Evolutionary conservation across 2,888 invertebrate genomes (phyloP).

Genomic region (Apamea epomidion): DNA sequence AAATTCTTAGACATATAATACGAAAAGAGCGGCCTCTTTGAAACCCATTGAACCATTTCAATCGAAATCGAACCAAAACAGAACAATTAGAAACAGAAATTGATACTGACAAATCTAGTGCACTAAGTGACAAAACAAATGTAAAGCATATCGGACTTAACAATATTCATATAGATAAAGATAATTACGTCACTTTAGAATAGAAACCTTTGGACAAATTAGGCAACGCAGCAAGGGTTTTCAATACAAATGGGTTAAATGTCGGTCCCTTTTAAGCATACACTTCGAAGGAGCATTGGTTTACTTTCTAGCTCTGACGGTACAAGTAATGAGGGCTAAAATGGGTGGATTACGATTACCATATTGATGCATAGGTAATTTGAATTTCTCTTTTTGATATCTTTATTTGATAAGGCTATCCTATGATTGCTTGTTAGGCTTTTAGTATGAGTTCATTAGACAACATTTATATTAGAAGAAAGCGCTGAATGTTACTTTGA

Average conservation of each 20-base stretch:
- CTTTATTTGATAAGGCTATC: constrained; percentile 55
- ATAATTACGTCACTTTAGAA: constrained; percentile 62
- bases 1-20: constrained; percentile 11
- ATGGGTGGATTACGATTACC: constrained; percentile 59
- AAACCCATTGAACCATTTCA: constrained; percentile 40
- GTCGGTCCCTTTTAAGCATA: constrained; percentile 69
- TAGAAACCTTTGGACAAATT: constrained; percentile 66
- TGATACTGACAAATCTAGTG: constrained; percentile 63
- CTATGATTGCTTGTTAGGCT: constrained; percentile 50
- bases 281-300: constrained; percentile 49
- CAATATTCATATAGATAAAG: constrained; percentile 70
- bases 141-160: constrained; percentile 44
- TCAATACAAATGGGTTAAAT: constrained; percentile 64
- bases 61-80: constrained; percentile 40
- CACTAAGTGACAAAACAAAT: constrained; percentile 63
- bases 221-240: constrained; percentile 59
- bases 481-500: constrained; percentile 15
- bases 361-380: constrained; percentile 60
- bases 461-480: constrained; percentile 49
- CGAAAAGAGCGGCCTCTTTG: constrained; percentile 38
- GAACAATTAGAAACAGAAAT: constrained; percentile 56
- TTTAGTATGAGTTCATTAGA: constrained; percentile 57
- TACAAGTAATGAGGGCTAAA: constrained; percentile 59
- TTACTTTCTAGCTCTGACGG: constrained; percentile 65
- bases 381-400: constrained; percentile 61